A percentile compares a stretch with the other conserved stretches of the same genome.
phyloP scores from a whole-genome alignment of 2,113 vertebrate genomes.

The Entomyzon cyanotis region DNA sequence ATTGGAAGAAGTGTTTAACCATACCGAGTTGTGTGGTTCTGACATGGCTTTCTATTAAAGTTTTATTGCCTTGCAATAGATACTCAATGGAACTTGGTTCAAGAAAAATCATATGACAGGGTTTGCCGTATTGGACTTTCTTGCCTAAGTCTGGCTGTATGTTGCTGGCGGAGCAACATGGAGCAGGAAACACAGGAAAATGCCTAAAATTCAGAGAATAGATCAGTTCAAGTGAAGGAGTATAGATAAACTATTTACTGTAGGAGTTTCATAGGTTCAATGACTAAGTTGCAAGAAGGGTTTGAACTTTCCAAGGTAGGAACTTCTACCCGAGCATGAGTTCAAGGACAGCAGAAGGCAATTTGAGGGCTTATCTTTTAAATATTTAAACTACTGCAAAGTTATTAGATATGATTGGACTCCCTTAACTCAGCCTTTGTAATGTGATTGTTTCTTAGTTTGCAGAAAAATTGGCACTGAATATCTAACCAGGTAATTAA shows the following conservation, averaged over 20 bases:
- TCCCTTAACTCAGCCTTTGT: background rate
- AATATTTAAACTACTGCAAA: background rate
- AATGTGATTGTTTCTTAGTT: background rate
- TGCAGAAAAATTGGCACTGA: background rate
- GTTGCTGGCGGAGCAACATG: background rate
- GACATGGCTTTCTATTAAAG: background rate
- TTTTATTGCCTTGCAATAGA: background rate
- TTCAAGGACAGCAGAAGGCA: background rate
- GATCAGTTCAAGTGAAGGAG: background rate
- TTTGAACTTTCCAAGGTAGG: background rate
- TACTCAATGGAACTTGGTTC: background rate
- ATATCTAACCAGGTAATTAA: background rate
- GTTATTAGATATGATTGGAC: background rate
- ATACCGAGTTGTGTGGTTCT: background rate
- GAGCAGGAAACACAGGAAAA: background rate
- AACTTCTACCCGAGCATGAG: accelerated
- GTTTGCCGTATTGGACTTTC: background rate
- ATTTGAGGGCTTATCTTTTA: background rate
- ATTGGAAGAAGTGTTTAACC: background rate
- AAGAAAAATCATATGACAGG: background rate
- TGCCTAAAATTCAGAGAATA: background rate
- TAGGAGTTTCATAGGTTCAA: background rate
- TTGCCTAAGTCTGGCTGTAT: background rate
- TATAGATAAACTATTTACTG: background rate
- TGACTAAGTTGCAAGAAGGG: background rate